Base-by-base conservation (phyloP, 2,888 invertebrate species). In the Beris chalybata region DNA sequence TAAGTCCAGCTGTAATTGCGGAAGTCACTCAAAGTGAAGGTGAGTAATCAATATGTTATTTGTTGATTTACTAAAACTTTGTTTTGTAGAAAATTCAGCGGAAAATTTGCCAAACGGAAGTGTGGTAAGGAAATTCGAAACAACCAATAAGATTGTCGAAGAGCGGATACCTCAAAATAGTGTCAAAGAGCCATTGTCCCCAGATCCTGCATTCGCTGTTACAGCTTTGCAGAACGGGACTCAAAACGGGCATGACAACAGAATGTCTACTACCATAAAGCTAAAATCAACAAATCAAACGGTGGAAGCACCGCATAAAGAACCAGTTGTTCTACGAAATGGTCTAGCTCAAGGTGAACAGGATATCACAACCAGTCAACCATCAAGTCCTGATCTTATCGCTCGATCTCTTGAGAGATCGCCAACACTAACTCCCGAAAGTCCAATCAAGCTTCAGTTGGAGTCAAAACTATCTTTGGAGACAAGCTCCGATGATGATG, bases 401-500 rank as follows among this genome's bases (percentile, higher is more conserved):
- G 79, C 79, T 47, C 22, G 22, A 22, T 22, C 22, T 22, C 22
- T 22, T 22, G 22, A 22, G 22, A 75, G 74, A 0, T 71, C 74
- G 7, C 63, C 69, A 7, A 77, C 75, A 4, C 76, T 76, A 12
- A 68, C 74, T 4, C 77, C 77, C 2, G 76, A 75, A 29, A 74
- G 73, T 15, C 61, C 64, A 44, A 22, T 72, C 1, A 45, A 52
- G 11, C 70, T 72, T 43, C 63, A 71, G 43, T 73, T 75, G 47
- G 72, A 72, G 3, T 7, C 59, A 11, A 67, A 64, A 53, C 74
- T 76, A 48, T 70, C 74, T 9, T 31, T 45, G n/a, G 79, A 79
- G 66, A 77, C 78, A 12, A 79, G 79, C 53, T 80, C 80, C 6
- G 80, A 80, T 66, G 80, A 80, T 54, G 80, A 61, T 47, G 54